Base-by-base conservation (phyloP, 2,113 vertebrate genomes). In the Illadopsis cleaveri region DNA sequence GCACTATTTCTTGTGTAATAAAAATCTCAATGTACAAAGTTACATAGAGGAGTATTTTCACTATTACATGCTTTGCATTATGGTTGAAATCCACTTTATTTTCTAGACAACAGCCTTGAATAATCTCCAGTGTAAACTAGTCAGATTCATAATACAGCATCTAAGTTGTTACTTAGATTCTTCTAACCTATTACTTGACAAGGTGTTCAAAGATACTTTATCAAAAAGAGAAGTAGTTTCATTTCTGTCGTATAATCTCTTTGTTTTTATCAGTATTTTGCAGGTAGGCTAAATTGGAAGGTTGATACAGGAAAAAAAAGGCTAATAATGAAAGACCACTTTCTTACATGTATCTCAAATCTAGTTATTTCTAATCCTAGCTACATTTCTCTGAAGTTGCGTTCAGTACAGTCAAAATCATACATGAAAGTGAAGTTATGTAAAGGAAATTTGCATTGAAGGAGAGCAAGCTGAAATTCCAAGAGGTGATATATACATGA, bases 351-450 rank as follows among this genome's bases (percentile, higher is more conserved):
- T 58, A 6, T 62, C 38, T 85, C n/a, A 51, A 68, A 57, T 38
- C 15, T 61, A 61, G 12, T 85, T 87, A n/a, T 76, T 87, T 66
- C n/a, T 75, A 44, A 56, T 56, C 11, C 22, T 45, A 61, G n/a
- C 40, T 94, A 13, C 11, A 0, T 66, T 76, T 79, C 38, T 92
- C 38, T 51, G 21, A 70, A 42, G 6, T 69, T 75, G 2, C 1
- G 2, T 64, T 92, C 57, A 38, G 11, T 35, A 17, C n/a, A 15
- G 21, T 48, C 0, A 0, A 73, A 80, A 66, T 22, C 0, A 0
- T 47, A 44, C 4, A 8, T 56, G 22, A 45, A 50, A 89, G 15
- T 58, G n/a, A 40, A 87, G 17, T 50, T 48, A 11, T 44, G 23
- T 22, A 27, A 64, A 48, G 35, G 51, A 84, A 89, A 61, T 22